Conservation (phyloP, 2,113 vertebrate species). For the Hippocampus comes region DNA sequence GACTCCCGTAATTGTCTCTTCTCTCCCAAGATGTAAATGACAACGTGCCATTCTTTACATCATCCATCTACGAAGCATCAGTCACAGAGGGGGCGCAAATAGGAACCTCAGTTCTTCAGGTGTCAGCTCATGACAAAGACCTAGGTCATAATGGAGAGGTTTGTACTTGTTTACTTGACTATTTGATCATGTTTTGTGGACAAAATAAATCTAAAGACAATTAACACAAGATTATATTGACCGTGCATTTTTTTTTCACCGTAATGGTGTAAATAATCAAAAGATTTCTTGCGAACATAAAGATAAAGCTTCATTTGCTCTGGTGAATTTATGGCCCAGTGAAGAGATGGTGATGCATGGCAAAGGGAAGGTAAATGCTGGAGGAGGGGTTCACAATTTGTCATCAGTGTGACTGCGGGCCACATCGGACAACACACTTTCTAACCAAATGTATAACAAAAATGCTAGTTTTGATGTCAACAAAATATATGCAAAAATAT, state of each 20-base stretch:
- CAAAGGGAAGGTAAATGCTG: too few relatives aligned
- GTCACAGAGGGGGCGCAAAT: conserved; percentile 80
- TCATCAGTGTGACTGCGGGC: too few relatives aligned
- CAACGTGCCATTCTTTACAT: conserved; percentile 90
- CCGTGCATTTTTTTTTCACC: neutral
- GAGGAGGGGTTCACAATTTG: too few relatives aligned
- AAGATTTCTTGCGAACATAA: too few relatives aligned
- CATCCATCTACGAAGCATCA: conserved; percentile 83
- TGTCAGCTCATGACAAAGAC: conserved; percentile 84
- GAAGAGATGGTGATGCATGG: too few relatives aligned
- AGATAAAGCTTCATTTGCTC: too few relatives aligned
- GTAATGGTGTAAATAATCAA: neutral
- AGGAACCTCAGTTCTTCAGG: conserved; percentile 79
- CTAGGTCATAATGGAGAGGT: conserved; percentile 85
- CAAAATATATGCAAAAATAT: too few relatives aligned
- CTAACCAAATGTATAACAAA: too few relatives aligned
- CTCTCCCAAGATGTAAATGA: conserved; percentile 82
- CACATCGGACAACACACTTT: too few relatives aligned
- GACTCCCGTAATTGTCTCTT: conserved; percentile 1
- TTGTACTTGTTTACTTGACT: conserved; percentile 9
- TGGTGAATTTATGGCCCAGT: too few relatives aligned
- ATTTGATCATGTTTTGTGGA: neutral
- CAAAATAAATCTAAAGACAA: neutral
- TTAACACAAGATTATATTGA: neutral
- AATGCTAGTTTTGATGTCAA: too few relatives aligned